phyloP scores from a whole-genome alignment of 2,113 vertebrate species.

The Climacteris rufus region DNA sequence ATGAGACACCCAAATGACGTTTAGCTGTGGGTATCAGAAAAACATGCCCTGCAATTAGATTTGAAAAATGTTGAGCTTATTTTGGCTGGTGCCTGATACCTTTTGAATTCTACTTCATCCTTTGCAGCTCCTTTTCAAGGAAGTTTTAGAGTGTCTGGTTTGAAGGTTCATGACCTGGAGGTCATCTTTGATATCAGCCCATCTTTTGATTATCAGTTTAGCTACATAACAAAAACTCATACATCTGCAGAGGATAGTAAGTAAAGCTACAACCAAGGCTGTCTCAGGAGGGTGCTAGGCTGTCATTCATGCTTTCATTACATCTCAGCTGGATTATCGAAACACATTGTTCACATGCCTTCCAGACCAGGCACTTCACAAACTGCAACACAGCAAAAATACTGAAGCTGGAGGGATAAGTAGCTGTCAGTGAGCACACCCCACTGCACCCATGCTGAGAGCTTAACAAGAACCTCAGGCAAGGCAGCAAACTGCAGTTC shows the following conservation, averaged over 20 bases:
- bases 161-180: conserved; percentile 22
- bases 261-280: conserved; percentile 13
- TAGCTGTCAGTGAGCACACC: not conserved
- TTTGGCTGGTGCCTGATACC: not conserved
- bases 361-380: conserved; percentile 25
- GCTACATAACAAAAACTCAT: conserved; percentile 23
- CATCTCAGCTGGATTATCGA: conserved; percentile 38
- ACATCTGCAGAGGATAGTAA: not conserved
- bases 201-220: conserved; percentile 58
- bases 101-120: conserved; percentile 14
- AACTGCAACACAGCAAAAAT: conserved; percentile 27
- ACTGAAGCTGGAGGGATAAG: conserved; percentile 10
- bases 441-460: not conserved
- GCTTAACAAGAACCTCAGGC: not conserved
- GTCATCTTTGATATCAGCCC: conserved; percentile 23
- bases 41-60: conserved; percentile 32
- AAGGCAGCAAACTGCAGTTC: not conserved
- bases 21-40: conserved; percentile 13
- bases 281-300: conserved; percentile 39
- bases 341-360: conserved; percentile 25
- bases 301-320: conserved; percentile 49
- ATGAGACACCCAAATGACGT: conserved; percentile 21
- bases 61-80: not conserved
- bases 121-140: conserved; percentile 6
- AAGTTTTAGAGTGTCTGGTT: conserved; percentile 9